Conservation (phyloP, 2,888 invertebrate genomes). For the Bombylius discolor region DNA sequence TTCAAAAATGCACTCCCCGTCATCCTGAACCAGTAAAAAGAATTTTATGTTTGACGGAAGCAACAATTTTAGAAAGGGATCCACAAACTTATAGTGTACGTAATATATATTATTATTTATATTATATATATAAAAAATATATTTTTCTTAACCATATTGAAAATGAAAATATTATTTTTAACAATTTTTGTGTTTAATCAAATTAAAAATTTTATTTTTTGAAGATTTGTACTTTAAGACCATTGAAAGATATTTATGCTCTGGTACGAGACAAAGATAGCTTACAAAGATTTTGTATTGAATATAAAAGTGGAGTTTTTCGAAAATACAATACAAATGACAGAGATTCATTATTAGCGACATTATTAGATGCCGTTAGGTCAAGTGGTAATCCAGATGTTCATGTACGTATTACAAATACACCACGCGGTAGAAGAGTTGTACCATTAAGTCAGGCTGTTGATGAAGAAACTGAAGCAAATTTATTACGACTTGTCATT, state of each 20-base stretch:
- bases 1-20: constrained; percentile 78
- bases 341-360: constrained; percentile 89
- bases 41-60: constrained; percentile 87
- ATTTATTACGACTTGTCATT: constrained; percentile 50
- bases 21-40: constrained; percentile 76
- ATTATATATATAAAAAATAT: too few species aligned
- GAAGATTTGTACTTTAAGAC: constrained; percentile 64
- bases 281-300: constrained; percentile 86
- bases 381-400: constrained; percentile 95
- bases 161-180: too few species aligned
- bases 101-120: too few species aligned
- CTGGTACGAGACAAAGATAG: constrained; percentile 79
- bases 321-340: constrained; percentile 86
- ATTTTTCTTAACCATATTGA: too few species aligned
- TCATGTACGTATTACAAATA: constrained; percentile 76
- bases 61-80: constrained; percentile 91
- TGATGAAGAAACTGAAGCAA: constrained; percentile 93
- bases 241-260: constrained; percentile 75
- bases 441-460: constrained; percentile 81
- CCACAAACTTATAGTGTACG: constrained; percentile 80
- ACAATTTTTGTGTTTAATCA: too few species aligned
- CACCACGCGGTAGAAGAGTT: constrained; percentile 74
- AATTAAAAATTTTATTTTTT: too few species aligned
- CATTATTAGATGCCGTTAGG: constrained; percentile 88
- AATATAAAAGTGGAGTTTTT: constrained; percentile 83